phyloP scores from a whole-genome alignment of 1,140 invertebrate species.

The Pogonomyrmex barbatus region DNA sequence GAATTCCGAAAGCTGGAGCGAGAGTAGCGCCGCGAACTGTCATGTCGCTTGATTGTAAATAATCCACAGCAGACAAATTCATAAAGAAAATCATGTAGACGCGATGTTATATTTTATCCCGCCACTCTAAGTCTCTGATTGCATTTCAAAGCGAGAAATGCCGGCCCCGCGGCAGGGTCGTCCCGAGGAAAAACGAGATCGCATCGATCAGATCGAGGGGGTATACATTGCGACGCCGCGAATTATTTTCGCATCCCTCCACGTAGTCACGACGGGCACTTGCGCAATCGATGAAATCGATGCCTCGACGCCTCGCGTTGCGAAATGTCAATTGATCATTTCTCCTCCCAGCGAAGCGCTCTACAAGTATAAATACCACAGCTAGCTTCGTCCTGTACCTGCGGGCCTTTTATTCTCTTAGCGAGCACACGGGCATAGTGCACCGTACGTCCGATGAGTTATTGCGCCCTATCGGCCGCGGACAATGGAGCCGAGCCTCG shows the following conservation, averaged over 20 bases:
- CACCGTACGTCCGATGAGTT: conserved; percentile 67
- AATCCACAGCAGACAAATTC: not conserved
- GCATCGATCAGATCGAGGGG: not conserved
- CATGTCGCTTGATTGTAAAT: not conserved
- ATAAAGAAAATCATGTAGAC: conserved; percentile 3
- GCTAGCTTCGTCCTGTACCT: conserved; percentile 17
- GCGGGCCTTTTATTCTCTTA: conserved; percentile 46
- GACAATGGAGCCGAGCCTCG: conserved; percentile 64
- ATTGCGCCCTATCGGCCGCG: conserved; percentile 61
- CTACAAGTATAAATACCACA: conserved; percentile 66
- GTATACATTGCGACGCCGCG: not conserved
- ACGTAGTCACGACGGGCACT: conserved; percentile 39
- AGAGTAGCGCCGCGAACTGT: conserved; percentile 64
- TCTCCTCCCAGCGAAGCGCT: conserved; percentile 3
- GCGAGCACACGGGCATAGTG: not conserved
- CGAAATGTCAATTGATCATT: conserved; percentile 75
- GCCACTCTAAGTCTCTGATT: not conserved
- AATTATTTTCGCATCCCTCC: conserved; percentile 69
- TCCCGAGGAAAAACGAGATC: conserved; percentile 39
- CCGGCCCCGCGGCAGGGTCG: conserved; percentile 4
- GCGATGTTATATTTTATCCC: not conserved
- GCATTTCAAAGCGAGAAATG: not conserved
- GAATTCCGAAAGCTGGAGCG: conserved; percentile 51
- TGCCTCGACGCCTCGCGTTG: conserved; percentile 60
- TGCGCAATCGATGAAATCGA: conserved; percentile 75